Percentiles rank a stretch among this genome's conserved stretches.
Conservation (phyloP, 2,113 vertebrate species). For the Collichthys lucidus region DNA sequence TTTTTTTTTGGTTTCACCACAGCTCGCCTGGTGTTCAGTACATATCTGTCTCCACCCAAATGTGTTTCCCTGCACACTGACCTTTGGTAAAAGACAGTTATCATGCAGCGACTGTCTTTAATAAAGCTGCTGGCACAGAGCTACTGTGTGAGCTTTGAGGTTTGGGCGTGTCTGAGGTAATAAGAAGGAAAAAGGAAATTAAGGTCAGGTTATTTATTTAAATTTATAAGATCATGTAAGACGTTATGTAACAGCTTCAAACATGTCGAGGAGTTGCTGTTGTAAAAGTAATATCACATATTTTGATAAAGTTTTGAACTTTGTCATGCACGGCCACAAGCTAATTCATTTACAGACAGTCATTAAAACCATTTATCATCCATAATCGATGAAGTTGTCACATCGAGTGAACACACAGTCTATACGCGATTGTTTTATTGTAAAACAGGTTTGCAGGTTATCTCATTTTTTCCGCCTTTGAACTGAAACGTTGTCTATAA, state of each 20-base stretch:
- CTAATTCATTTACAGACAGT: conserved; percentile 63
- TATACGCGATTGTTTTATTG: not conserved
- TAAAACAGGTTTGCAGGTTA: not conserved
- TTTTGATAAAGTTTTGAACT: conserved; percentile 76
- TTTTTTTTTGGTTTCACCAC: not conserved
- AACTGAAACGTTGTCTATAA: not conserved
- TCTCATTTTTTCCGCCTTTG: not conserved
- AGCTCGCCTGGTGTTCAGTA: not conserved
- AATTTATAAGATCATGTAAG: not conserved
- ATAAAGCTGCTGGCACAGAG: not conserved
- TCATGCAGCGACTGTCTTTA: not conserved
- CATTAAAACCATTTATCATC: conserved; percentile 66
- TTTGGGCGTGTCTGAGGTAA: not conserved
- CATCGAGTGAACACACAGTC: not conserved
- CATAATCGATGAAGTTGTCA: conserved; percentile 37
- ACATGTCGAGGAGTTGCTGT: conserved; percentile 2
- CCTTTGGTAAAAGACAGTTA: not conserved
- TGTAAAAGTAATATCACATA: conserved; percentile 45
- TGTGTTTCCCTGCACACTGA: not conserved
- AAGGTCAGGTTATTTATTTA: not conserved
- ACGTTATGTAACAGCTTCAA: conserved; percentile 44
- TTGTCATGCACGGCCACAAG: conserved; percentile 54
- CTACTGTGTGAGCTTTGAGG: not conserved
- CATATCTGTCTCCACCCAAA: not conserved
- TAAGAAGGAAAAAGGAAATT: not conserved